Evolutionary conservation across 2,797 vertebrate species (phyloP), one percentile per base, ranked within the genome.

Genomic region (Myripristis murdjan): DNA sequence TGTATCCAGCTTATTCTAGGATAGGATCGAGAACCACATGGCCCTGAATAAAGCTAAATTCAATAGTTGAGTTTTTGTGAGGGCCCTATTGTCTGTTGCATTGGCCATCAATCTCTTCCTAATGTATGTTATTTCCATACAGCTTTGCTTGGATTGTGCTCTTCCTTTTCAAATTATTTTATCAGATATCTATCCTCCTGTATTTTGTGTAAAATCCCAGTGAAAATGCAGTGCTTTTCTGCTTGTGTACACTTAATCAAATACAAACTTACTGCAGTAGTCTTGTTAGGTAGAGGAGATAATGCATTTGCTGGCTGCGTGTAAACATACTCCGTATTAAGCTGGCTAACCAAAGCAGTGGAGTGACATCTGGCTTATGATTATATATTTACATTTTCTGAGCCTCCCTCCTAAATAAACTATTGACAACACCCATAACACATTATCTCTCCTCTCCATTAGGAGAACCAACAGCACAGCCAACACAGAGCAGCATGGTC

Each of bases 321-420:
- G 33, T 57, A 52, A 73, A 79, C 55, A 57, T 47, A 26, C 33
- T 69, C 33, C 1, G 22, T 35, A 49, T 49, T 5, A 44, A 62
- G 64, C 81, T 72, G 55, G 41, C 70, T 24, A 51, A 62, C 18
- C 18, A 43, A 57, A 64, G 59, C 60, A 65, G 72, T 62, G 18
- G 62, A 77, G 54, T 49, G 59, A 52, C 80, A 82, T 84, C 64
- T 83, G 75, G 60, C 47, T 12, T 16, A 59, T 71, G 68, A 57
- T 84, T 70, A 55, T 43, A 44, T 78, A 74, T 87, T 78, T 73
- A 79, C 64, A 78, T 77, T 82, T 70, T 49, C 56, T 53, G 54
- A 82, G 64, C 62, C 55, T 75, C 44, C 46, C 53, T 53, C 48
- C 47, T 51, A 20, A 49, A 59, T 64, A 72, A 65, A 64, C 75